phyloP scores from a whole-genome alignment of 2,888 invertebrate species.

The Acronicta leporina region DNA sequence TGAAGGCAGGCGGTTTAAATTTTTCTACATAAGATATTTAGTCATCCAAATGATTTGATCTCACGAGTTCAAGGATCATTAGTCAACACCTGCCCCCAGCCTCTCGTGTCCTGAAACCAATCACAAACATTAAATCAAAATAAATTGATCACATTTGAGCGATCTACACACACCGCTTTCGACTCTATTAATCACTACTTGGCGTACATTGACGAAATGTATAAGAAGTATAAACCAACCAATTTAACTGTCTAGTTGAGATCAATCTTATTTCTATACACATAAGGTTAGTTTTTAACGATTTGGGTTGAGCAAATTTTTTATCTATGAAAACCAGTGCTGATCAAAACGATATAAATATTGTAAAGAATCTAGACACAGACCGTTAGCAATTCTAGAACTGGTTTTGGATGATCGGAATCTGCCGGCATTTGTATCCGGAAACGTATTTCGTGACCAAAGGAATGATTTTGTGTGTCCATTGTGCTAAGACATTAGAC shows the following conservation, averaged over 20 bases:
- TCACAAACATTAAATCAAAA: slow-evolving; percentile 34
- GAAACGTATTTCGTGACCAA: slow-evolving; percentile 52
- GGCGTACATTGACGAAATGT: slow-evolving; percentile 49
- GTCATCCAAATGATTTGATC: slow-evolving; percentile 4
- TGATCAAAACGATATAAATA: slow-evolving; percentile 60
- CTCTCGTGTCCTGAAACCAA: slow-evolving; percentile 11
- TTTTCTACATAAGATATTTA: neutral
- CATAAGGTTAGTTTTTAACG: slow-evolving; percentile 13
- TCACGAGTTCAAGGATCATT: slow-evolving; percentile 10
- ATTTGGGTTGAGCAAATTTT: slow-evolving; percentile 6
- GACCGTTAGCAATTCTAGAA: slow-evolving; percentile 66
- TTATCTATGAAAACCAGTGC: slow-evolving; percentile 53
- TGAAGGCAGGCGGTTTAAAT: neutral
- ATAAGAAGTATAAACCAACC: slow-evolving; percentile 21
- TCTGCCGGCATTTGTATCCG: slow-evolving; percentile 54
- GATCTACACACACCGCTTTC: slow-evolving; percentile 55
- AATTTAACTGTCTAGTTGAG: neutral
- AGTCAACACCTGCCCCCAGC: slow-evolving; percentile 9
- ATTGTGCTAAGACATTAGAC: slow-evolving; percentile 18
- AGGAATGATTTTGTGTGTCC: slow-evolving; percentile 25
- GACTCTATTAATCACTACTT: slow-evolving; percentile 53
- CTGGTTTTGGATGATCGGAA: slow-evolving; percentile 56
- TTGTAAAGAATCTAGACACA: slow-evolving; percentile 61
- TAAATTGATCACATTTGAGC: slow-evolving; percentile 42
- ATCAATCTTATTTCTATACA: neutral